Evolutionary conservation across 1,140 invertebrate genomes (phyloP).

Genomic region (Phocides pigmalion): DNA sequence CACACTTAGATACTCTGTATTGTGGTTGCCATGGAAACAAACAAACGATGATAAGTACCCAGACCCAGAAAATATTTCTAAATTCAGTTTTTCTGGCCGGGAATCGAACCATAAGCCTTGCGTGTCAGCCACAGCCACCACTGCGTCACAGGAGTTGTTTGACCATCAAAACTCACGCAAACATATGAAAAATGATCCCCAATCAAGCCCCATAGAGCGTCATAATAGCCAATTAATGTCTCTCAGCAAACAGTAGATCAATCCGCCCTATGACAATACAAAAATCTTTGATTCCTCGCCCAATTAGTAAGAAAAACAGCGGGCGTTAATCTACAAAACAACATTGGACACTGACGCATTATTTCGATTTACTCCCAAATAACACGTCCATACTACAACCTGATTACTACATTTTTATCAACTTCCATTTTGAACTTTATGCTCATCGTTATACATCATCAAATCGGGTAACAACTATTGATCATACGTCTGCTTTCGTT

Average conservation of each 20-base stretch:
- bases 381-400: slow-evolving; percentile 30
- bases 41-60: too few relatives aligned
- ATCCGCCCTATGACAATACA: slow-evolving; percentile 31
- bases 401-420: neutral
- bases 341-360: slow-evolving; percentile 61
- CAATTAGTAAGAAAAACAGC: slow-evolving; percentile 75
- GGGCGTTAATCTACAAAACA: slow-evolving; percentile 61
- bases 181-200: slow-evolving; percentile 19
- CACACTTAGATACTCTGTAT: too few relatives aligned
- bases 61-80: too few relatives aligned
- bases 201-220: slow-evolving; percentile 15
- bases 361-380: slow-evolving; percentile 56
- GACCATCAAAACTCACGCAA: slow-evolving; percentile 7
- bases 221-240: slow-evolving; percentile 34
- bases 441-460: neutral
- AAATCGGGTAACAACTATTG: neutral
- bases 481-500: slow-evolving; percentile 12
- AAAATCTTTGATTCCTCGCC: slow-evolving; percentile 61
- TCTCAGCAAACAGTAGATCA: slow-evolving; percentile 7
- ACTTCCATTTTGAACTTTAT: slow-evolving; percentile 6
- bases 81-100: too few relatives aligned
- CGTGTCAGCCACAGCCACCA: too few relatives aligned
- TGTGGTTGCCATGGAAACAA: too few relatives aligned
- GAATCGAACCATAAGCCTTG: too few relatives aligned
- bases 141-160: too few relatives aligned